These are phyloP conservation scores for Peromyscus leucopus DNA, from an alignment of 2,113 vertebrate genomes.

Conservation along the genomic window DNA sequence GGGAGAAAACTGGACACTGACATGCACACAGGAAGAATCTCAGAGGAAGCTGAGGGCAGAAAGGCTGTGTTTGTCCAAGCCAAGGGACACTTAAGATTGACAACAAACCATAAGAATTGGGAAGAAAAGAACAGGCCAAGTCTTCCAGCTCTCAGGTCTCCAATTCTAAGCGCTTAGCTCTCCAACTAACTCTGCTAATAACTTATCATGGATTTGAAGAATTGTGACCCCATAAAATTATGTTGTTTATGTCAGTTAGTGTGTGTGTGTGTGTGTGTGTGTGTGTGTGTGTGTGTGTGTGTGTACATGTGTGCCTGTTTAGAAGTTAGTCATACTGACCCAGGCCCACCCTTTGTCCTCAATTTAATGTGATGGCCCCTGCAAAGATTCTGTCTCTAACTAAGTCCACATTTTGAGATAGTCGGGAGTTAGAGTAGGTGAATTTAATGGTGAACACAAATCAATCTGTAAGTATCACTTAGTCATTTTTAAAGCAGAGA, in stretches of 20 bases:
- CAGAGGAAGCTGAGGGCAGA: not conserved
- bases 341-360: not conserved
- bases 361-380: not conserved
- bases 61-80: not conserved
- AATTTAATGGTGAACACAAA: not conserved
- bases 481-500: not conserved
- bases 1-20: not conserved
- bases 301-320: not conserved
- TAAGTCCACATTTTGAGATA: not conserved
- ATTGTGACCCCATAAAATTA: not conserved
- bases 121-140: no score
- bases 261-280: not conserved
- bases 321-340: not conserved
- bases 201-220: not conserved
- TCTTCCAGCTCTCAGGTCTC: not conserved
- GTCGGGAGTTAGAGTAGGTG: no score
- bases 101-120: no score
- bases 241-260: not conserved
- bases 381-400: not conserved
- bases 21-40: accelerated
- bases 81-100: not conserved
- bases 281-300: not conserved
- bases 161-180: not conserved
- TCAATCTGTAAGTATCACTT: not conserved
- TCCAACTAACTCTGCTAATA: not conserved